Conservation (phyloP, 2,113 vertebrate genomes). For the Grantiella picta region DNA sequence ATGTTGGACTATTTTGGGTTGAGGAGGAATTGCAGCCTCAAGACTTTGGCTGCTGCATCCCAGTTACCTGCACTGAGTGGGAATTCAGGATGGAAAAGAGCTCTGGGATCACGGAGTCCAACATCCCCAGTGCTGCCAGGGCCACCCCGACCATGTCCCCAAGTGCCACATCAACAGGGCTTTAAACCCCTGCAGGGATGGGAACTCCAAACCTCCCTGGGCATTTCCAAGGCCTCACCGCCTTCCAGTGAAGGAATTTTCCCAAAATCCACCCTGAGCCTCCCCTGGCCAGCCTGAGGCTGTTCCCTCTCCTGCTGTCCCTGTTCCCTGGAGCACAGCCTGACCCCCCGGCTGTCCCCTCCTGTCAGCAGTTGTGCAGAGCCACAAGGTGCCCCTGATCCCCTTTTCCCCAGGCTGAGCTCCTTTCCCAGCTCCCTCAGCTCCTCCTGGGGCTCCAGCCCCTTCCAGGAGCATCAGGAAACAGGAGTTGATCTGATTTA, state of each 20-base stretch:
- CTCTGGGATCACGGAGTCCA: background rate
- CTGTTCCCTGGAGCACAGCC: background rate
- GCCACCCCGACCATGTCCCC: background rate
- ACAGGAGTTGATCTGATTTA: background rate
- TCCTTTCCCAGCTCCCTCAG: background rate
- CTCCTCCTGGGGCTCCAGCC: background rate
- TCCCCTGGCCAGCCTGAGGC: background rate
- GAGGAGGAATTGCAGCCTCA: conserved; percentile 21
- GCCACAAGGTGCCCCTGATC: background rate
- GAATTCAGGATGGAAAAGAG: background rate
- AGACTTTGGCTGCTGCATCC: conserved; percentile 7
- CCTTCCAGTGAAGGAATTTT: background rate
- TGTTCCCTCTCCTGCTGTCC: background rate
- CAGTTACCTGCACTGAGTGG: background rate
- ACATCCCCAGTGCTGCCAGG: background rate
- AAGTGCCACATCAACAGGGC: background rate
- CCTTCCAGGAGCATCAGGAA: background rate
- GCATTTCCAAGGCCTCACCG: background rate
- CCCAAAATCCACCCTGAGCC: fast-evolving
- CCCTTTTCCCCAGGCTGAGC: background rate
- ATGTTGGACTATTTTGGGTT: conserved; percentile 59
- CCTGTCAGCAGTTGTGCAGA: background rate
- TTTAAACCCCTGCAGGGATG: background rate
- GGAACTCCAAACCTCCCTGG: background rate
- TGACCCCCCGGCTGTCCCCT: background rate